Conservation (phyloP, 2,113 vertebrate species). For the Rhipidura dahli region DNA sequence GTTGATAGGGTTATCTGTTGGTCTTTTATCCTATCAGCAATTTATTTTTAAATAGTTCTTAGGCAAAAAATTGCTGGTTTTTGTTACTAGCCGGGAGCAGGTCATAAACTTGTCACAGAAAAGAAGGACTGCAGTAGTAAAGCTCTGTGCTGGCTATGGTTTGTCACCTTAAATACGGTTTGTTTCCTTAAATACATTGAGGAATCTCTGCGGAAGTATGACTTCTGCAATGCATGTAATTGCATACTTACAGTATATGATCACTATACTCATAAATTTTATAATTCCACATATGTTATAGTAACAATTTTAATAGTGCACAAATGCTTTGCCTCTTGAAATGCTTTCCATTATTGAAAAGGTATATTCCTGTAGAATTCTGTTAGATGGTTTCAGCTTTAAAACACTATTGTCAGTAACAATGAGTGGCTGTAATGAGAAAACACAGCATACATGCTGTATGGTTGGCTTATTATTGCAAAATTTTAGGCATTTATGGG, state of each 20-base stretch:
- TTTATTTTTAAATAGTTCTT: background rate
- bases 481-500: background rate
- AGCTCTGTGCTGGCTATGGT: background rate
- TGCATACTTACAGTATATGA: background rate
- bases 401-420: background rate
- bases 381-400: background rate
- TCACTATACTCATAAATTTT: background rate
- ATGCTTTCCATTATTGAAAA: background rate
- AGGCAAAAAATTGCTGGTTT: background rate
- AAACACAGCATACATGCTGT: background rate
- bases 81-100: background rate
- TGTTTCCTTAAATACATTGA: background rate
- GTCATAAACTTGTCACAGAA: background rate
- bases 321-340: background rate
- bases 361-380: background rate
- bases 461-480: background rate
- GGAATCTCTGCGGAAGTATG: background rate
- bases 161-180: no score
- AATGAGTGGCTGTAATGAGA: background rate
- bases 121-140: background rate
- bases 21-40: background rate
- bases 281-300: background rate
- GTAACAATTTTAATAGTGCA: background rate
- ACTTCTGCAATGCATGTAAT: background rate
- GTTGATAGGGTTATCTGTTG: background rate